Base-by-base conservation (phyloP, 2,113 vertebrate genomes). In the Asarcornis scutulata region DNA sequence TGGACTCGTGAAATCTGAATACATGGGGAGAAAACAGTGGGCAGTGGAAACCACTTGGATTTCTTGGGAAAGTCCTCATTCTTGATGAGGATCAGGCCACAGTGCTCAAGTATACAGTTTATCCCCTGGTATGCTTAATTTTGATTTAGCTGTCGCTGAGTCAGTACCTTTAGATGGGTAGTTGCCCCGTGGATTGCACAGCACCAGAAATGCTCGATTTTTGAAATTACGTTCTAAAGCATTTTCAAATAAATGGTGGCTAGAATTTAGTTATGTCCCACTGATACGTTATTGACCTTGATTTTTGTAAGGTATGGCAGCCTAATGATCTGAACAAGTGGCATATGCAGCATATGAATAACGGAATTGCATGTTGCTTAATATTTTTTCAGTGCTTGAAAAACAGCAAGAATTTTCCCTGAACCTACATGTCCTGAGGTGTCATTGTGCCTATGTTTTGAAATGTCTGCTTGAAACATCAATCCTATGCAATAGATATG, bases 361-460 rank as follows among this genome's bases (percentile, higher is more conserved):
- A 60, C 42, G 68, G 53, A 81, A 20, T 23, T 78, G 34, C 29
- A 9, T 26, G 27, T n/a, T 71, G 31, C 52, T n/a, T 81, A 56
- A 63, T 11, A 2, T 26, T 77, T 72, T 72, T 68, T 38, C 46
- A 68, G 58, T 32, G 14, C 73, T 73, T 60, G 34, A n/a, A 80
- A 44, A 38, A 76, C 69, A 81, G 38, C 31, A 25, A 34, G 62
- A 75, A 14, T 74, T 94, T 71, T 63, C 46, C 12, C 7, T 67
- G n/a, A 52, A 56, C 0, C 1, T 18, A 29, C 36, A 18, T 62
- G 53, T 21, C 10, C 15, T 67, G 34, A 63, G 12, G 0, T 36
- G 18, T 23, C 50, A 21, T 20, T 89, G 29, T 72, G 77, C 16
- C 1, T 34, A 1, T 25, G 13, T 73, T 91, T 18, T 75, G 38